These are phyloP conservation scores for Zootoca vivipara DNA, from an alignment of 2,113 vertebrate genomes.

Conservation along the genomic window DNA sequence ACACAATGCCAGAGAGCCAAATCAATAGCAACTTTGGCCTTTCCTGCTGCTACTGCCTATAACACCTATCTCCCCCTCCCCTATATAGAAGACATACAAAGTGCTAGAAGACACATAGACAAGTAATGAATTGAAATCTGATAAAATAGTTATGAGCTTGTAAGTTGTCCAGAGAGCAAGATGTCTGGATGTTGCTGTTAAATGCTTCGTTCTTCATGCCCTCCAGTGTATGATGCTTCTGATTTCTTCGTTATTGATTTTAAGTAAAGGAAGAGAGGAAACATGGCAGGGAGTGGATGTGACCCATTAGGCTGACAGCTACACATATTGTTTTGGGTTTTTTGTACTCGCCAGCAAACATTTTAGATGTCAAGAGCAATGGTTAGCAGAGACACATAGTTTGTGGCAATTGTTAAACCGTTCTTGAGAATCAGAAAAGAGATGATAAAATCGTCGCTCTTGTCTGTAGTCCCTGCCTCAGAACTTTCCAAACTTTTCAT, in stretches of 20 bases:
- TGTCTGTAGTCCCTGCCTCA: background rate
- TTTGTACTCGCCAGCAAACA: constrained; percentile 47
- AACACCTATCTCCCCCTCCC: background rate
- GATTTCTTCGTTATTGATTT: constrained; percentile 69
- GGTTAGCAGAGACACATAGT: constrained; percentile 37
- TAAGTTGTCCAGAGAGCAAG: constrained; percentile 34
- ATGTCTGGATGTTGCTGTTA: constrained; percentile 42
- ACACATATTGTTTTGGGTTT: constrained; percentile 45
- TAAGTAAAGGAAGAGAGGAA: constrained; percentile 54
- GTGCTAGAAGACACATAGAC: background rate
- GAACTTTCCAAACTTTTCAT: too few species aligned
- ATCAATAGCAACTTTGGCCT: background rate
- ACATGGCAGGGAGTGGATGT: constrained; percentile 47
- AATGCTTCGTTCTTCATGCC: constrained; percentile 55
- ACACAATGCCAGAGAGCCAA: constrained; percentile 10
- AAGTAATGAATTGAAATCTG: constrained; percentile 27
- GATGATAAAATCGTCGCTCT: background rate
- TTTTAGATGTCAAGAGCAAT: constrained; percentile 45
- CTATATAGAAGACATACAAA: constrained; percentile 14
- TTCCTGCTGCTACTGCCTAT: background rate
- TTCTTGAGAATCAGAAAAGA: constrained; percentile 22
- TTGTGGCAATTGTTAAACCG: constrained; percentile 28
- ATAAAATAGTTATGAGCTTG: constrained; percentile 44
- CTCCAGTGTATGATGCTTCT: constrained; percentile 52
- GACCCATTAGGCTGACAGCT: constrained; percentile 57